Evolutionary conservation across 2,888 invertebrate genomes (phyloP).

Genomic region (Drosophila pseudotakahashii): DNA sequence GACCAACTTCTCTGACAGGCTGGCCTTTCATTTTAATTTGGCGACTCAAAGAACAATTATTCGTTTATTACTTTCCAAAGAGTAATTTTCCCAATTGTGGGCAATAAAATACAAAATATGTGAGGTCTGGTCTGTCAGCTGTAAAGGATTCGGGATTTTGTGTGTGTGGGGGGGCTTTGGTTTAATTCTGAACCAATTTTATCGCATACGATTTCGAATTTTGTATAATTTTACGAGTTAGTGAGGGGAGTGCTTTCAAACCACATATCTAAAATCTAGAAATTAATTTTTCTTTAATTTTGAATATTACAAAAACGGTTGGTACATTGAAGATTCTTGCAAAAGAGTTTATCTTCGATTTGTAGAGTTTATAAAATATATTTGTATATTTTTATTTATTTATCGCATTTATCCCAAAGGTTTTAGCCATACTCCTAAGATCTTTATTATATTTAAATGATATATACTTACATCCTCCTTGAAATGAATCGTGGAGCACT

Average conservation of each 20-base stretch:
- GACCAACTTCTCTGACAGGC: background rate
- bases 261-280: background rate
- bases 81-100: background rate
- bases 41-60: conserved; percentile 10
- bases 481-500: conserved; percentile 98
- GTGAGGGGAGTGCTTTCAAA: no score
- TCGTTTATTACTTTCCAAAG: conserved; percentile 7
- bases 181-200: no score
- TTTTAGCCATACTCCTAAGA: no score
- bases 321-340: background rate
- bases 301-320: background rate
- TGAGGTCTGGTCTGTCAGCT: conserved; percentile 1
- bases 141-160: background rate
- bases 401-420: no score
- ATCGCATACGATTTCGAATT: no score
- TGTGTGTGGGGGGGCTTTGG: no score
- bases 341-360: no score
- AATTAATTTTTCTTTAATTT: background rate
- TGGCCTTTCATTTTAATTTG: conserved; percentile 17
- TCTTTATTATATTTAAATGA: background rate
- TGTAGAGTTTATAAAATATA: no score
- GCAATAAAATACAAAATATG: conserved; percentile 1
- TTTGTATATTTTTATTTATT: no score
- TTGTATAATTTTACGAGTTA: background rate
- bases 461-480: conserved; percentile 93